A percentile compares a stretch with the other conserved stretches of the same genome.
Conservation (phyloP, 35 echinoderm and acorn worm species). For the Heliocidaris tuberculata region DNA sequence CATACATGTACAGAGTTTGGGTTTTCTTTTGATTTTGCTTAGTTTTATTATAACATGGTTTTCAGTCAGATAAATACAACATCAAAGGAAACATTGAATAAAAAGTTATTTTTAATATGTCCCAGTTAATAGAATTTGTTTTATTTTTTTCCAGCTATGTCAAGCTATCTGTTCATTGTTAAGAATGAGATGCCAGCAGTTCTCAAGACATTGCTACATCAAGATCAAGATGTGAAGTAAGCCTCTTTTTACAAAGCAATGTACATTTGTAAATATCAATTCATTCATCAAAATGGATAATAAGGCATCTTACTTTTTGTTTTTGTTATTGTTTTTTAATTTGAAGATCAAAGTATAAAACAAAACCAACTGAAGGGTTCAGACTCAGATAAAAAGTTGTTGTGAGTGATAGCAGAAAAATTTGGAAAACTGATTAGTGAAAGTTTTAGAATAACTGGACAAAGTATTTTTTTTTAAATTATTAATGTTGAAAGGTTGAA, state of each 20-base stretch:
- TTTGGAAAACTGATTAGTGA: too few relatives aligned
- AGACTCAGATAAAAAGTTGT: too few relatives aligned
- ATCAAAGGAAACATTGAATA: not conserved
- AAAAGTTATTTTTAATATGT: not conserved
- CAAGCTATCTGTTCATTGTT: conserved; percentile 95
- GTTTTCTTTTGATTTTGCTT: not conserved
- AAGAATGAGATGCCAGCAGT: conserved; percentile 90
- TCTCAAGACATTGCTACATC: conserved; percentile 53
- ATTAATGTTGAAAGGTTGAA: too few relatives aligned
- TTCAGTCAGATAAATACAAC: not conserved
- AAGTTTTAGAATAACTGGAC: too few relatives aligned
- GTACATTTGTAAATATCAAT: too few relatives aligned
- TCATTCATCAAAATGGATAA: too few relatives aligned
- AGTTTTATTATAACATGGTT: not conserved
- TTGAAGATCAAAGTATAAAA: too few relatives aligned
- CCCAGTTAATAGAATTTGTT: not conserved
- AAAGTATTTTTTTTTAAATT: too few relatives aligned
- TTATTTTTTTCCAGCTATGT: conserved; percentile 85
- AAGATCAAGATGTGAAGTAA: not conserved
- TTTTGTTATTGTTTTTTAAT: too few relatives aligned
- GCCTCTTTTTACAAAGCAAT: not conserved
- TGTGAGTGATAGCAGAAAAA: too few relatives aligned
- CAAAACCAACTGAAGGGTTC: too few relatives aligned
- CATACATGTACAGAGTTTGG: not conserved
- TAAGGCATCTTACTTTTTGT: too few relatives aligned